phyloP scores from a whole-genome alignment of 2,797 vertebrate species.

The Micromesistius poutassou region DNA sequence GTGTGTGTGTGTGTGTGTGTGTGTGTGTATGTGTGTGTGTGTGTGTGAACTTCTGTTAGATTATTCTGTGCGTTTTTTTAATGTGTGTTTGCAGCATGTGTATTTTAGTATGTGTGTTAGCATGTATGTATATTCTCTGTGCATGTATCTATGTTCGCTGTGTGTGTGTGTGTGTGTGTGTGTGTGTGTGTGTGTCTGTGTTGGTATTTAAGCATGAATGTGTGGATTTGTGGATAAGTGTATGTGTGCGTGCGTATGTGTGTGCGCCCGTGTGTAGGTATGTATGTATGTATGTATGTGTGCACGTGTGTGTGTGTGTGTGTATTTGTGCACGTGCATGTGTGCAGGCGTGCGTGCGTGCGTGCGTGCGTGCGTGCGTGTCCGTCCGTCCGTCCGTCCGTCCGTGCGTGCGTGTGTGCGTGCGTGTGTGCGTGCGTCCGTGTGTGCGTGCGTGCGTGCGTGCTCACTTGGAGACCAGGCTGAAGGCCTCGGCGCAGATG shows the following conservation, averaged over 20 bases:
- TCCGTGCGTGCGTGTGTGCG: neutral
- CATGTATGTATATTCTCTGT: neutral
- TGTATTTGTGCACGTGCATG: neutral
- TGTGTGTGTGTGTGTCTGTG: too few relatives aligned
- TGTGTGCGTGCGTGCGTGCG: neutral
- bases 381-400: neutral
- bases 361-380: neutral
- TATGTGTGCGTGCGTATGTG: too few relatives aligned
- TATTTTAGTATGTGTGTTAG: neutral
- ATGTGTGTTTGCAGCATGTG: neutral
- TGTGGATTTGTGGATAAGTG: too few relatives aligned
- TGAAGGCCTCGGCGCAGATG: conserved; percentile 93
- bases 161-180: too few relatives aligned
- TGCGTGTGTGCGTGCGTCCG: neutral
- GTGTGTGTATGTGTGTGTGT: too few relatives aligned
- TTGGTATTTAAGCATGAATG: too few relatives aligned
- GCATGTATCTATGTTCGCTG: neutral
- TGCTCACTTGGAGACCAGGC: conserved; percentile 91
- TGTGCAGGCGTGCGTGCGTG: neutral
- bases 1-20: neutral
- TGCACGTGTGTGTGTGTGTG: neutral
- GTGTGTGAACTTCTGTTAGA: neutral
- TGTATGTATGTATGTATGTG: neutral
- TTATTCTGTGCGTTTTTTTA: neutral
- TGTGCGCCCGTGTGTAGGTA: neutral